Evolutionary conservation across 2,797 vertebrate species (phyloP).

Genomic region (Sciaenops ocellatus): DNA sequence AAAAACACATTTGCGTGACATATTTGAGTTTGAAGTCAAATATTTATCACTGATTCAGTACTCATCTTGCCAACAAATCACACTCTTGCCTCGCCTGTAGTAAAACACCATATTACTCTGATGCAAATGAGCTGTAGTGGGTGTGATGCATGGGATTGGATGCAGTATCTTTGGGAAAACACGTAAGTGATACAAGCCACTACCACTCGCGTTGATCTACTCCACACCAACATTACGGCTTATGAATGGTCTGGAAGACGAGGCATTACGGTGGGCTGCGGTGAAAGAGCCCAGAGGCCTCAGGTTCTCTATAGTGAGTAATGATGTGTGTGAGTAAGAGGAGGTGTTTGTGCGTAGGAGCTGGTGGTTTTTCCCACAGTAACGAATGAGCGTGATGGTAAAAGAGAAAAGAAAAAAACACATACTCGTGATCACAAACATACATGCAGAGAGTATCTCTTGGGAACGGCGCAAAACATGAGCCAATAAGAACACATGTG

Average conservation of each 20-base stretch:
- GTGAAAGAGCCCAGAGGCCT: conserved; percentile 46
- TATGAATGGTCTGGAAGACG: conserved; percentile 59
- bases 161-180: conserved; percentile 46
- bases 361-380: conserved; percentile 36
- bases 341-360: conserved; percentile 14
- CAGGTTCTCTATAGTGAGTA: conserved; percentile 44
- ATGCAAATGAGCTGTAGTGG: conserved; percentile 70
- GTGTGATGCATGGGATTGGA: conserved; percentile 55
- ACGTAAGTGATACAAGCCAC: conserved; percentile 30
- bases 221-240: conserved; percentile 48
- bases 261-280: conserved; percentile 40
- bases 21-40: conserved; percentile 51
- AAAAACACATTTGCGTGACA: conserved; percentile 41
- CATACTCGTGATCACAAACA: conserved; percentile 18
- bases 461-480: conserved; percentile 23
- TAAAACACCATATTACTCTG: conserved; percentile 47
- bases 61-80: conserved; percentile 65
- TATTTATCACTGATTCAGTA: conserved; percentile 63
- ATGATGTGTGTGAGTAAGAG: conserved; percentile 40
- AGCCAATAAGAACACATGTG: conserved; percentile 5
- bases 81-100: conserved; percentile 41
- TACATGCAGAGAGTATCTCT: background rate
- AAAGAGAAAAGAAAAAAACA: background rate
- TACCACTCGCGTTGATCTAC: conserved; percentile 55
- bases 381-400: background rate